phyloP scores from a whole-genome alignment of 1,140 invertebrate species.

The Agraylea sexmaculata region DNA sequence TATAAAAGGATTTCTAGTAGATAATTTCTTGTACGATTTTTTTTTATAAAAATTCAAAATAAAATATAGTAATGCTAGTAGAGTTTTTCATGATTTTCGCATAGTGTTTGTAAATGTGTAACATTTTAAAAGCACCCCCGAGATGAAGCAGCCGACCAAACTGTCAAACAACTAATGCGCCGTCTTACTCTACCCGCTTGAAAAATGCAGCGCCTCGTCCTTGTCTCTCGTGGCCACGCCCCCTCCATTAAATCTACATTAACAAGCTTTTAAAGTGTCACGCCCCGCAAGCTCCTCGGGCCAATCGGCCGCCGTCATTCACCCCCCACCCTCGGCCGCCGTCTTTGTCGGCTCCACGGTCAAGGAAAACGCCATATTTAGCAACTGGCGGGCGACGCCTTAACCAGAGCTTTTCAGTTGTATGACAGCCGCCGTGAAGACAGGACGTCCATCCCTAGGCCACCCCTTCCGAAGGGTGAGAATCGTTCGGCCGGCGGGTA shows the following conservation, averaged over 20 bases:
- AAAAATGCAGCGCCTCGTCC: slow-evolving; percentile 3
- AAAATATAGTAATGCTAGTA: no score
- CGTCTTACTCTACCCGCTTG: neutral
- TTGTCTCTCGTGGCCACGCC: slow-evolving; percentile 14
- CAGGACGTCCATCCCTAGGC: slow-evolving; percentile 7
- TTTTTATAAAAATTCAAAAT: no score
- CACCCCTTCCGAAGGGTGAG: neutral
- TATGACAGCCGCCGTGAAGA: no score
- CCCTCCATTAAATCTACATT: slow-evolving; percentile 16
- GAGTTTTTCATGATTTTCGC: no score
- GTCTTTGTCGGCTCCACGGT: neutral
- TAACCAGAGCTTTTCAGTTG: neutral
- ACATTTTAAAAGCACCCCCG: slow-evolving; percentile 4
- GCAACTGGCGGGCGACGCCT: slow-evolving; percentile 2
- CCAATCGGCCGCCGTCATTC: slow-evolving; percentile 10
- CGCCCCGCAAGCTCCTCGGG: slow-evolving; percentile 7
- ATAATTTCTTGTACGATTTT: no score
- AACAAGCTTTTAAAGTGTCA: slow-evolving; percentile 12
- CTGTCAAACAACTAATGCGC: slow-evolving; percentile 2
- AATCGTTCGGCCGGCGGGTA: neutral
- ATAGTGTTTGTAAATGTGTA: slow-evolving; percentile 1
- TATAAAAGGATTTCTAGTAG: no score
- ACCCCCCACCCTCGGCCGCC: slow-evolving; percentile 3
- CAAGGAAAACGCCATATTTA: slow-evolving; percentile 17
- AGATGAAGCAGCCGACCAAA: neutral